These are phyloP conservation scores for Dendroctonus ponderosae DNA, from an alignment of 1,140 invertebrate genomes.

Conservation along the genomic window DNA sequence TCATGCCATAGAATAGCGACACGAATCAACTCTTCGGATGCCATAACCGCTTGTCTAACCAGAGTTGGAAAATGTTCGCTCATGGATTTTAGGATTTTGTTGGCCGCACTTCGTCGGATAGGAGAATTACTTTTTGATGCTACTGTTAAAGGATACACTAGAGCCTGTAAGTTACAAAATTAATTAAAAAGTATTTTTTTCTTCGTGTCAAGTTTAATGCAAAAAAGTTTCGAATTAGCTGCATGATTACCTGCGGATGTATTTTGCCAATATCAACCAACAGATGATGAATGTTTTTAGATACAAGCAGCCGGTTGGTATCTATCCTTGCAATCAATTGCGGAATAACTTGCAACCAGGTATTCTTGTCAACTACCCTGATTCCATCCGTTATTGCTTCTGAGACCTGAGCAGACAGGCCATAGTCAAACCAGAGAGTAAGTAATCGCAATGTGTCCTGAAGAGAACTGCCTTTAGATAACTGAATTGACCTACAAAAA, in stretches of 20 bases:
- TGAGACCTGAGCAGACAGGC: slow-evolving; percentile 89
- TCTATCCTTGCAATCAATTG: slow-evolving; percentile 98
- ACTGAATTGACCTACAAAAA: slow-evolving; percentile 75
- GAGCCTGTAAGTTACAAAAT: slow-evolving; percentile 61
- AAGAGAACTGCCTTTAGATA: slow-evolving; percentile 90
- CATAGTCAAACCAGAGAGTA: slow-evolving; percentile 95
- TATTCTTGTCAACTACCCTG: slow-evolving; percentile 92
- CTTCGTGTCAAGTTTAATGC: neutral
- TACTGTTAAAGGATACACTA: slow-evolving; percentile 97
- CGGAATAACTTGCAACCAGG: slow-evolving; percentile 99
- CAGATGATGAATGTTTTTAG: slow-evolving; percentile 87
- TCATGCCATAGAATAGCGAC: slow-evolving; percentile 99
- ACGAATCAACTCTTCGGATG: slow-evolving; percentile 95
- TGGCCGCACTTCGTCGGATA: slow-evolving; percentile 81
- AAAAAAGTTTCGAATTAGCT: slow-evolving; percentile 2
- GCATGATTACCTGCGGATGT: slow-evolving; percentile 59
- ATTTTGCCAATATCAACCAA: slow-evolving; percentile 92
- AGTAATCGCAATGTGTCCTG: slow-evolving; percentile 94
- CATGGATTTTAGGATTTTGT: slow-evolving; percentile 94
- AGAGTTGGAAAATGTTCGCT: slow-evolving; percentile 88
- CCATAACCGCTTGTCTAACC: slow-evolving; percentile 91
- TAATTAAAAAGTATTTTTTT: slow-evolving; percentile 1
- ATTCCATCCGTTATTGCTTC: slow-evolving; percentile 92
- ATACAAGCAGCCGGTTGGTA: slow-evolving; percentile 83
- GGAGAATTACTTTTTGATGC: slow-evolving; percentile 91